Evolutionary conservation across 2,113 vertebrate species (phyloP).

Genomic region (Cavia porcellus): DNA sequence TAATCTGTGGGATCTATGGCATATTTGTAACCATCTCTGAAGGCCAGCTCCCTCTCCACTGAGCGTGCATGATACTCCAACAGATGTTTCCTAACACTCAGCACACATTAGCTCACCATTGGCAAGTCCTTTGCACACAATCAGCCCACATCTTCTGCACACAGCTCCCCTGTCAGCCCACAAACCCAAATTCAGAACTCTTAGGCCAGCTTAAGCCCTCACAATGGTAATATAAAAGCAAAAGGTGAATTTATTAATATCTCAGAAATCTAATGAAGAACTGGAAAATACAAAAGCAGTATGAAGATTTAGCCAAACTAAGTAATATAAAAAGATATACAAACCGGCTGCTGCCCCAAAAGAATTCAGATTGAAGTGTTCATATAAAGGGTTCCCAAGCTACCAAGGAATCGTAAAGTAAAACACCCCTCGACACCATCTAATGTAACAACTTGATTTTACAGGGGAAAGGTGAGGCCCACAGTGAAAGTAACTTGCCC

Average conservation of each 20-base stretch:
- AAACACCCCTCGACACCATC: neutral
- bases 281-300: conserved; percentile 37
- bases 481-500: neutral
- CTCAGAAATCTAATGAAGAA: conserved; percentile 25
- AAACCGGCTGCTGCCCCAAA: neutral
- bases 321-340: conserved; percentile 39
- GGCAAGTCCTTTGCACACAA: conserved; percentile 60
- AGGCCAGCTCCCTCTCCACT: conserved; percentile 64
- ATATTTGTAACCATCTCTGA: conserved; percentile 72
- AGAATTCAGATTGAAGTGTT: conserved; percentile 42
- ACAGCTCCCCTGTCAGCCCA: conserved; percentile 31
- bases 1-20: conserved; percentile 72
- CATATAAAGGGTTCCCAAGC: neutral
- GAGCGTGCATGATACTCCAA: conserved; percentile 74
- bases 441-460: neutral
- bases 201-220: neutral
- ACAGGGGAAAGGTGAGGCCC: neutral
- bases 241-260: conserved; percentile 36
- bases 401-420: conserved; percentile 12
- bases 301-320: conserved; percentile 21
- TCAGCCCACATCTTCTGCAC: conserved; percentile 56
- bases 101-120: conserved; percentile 79
- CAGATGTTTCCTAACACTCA: conserved; percentile 79
- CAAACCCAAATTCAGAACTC: conserved; percentile 65
- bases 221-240: conserved; percentile 19